These are phyloP conservation scores for Euwallacea fornicatus DNA, from an alignment of 1,140 invertebrate genomes.

Conservation along the genomic window DNA sequence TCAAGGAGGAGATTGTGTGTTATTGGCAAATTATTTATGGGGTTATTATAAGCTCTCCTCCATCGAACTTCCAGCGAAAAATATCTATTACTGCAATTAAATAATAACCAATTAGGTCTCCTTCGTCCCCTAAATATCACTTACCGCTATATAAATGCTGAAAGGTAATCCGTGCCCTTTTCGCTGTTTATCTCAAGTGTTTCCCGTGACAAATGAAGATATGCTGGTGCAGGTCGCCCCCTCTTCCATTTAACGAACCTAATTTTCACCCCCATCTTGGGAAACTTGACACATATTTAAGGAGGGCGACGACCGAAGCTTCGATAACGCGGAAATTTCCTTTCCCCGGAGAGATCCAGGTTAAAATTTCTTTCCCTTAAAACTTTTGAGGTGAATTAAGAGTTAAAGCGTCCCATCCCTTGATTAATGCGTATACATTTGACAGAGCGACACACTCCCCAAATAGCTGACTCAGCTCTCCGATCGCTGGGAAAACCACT, in stretches of 20 bases:
- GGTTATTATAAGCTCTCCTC: no score
- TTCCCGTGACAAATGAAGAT: slow-evolving; percentile 23
- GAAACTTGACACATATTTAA: slow-evolving; percentile 16
- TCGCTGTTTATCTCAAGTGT: slow-evolving; percentile 15
- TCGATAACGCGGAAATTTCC: background rate
- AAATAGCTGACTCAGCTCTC: slow-evolving; percentile 4
- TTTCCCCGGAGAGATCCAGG: background rate
- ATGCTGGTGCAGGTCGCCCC: background rate
- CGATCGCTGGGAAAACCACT: slow-evolving; percentile 22
- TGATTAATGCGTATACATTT: no score
- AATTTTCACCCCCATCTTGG: slow-evolving; percentile 24
- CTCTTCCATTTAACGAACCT: slow-evolving; percentile 15
- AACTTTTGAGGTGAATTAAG: no score
- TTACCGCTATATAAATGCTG: background rate
- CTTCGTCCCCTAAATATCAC: slow-evolving; percentile 16
- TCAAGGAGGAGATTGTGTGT: background rate
- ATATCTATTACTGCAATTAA: no score
- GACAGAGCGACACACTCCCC: background rate
- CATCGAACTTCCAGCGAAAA: no score
- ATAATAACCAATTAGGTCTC: background rate
- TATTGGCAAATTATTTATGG: no score
- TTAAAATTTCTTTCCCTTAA: no score
- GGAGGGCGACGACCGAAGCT: slow-evolving; percentile 5
- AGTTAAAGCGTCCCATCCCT: no score
- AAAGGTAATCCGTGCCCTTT: slow-evolving; percentile 13